Base-by-base conservation (phyloP, 1,140 invertebrate genomes). In the Drosophila lowei region DNA sequence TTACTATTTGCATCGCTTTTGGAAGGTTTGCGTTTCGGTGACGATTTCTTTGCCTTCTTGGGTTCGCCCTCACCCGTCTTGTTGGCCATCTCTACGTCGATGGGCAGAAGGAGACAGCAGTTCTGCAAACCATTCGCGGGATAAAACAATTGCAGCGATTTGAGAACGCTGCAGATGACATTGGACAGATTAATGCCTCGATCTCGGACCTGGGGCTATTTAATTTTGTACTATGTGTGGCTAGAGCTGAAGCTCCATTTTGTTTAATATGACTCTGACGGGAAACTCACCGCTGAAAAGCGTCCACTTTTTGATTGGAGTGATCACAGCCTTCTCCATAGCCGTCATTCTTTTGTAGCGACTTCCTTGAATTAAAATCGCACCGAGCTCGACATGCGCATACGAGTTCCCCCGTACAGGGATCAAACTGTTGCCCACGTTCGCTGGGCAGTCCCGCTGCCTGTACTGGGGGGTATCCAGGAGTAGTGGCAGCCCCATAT, bases 281-380 rank as follows among this genome's bases (percentile, higher is more conserved):
- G 42, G 41, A 13, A 77, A 86, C 81, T 86, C 81, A 84, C 80
- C 72, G 80, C 6, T 48, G 18, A 34, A 84, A 28, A 7, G 62
- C 44, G 34, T 81, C 53, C 2, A 46, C 43, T 1, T 23, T 52
- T 9, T 15, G 46, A 9, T 25, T 15, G 4, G 23, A 15, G 5
- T n/a, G 13, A 56, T 44, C n/a, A 15, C 13, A n/a, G 2, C 8
- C 7, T 38, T n/a, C 18, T 3, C 18, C 2, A 6, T n/a, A 5
- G 23, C 23, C 5, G 5, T 4, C 4, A 5, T 5, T 13, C 1
- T 8, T 6, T n/a, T 9, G 4, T 18, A 13, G 34, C 0, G 13
- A 4, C 2, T 21, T n/a, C 7, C 28, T 18, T 5, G 25, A 1
- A 2, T 9, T 15, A 8, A 4, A 11, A 1, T 3, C 34, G 9